Percentiles rank a stretch among this genome's conserved stretches.
Conservation (phyloP, 2,797 vertebrate genomes). For the Kryptopterus vitreolus region DNA sequence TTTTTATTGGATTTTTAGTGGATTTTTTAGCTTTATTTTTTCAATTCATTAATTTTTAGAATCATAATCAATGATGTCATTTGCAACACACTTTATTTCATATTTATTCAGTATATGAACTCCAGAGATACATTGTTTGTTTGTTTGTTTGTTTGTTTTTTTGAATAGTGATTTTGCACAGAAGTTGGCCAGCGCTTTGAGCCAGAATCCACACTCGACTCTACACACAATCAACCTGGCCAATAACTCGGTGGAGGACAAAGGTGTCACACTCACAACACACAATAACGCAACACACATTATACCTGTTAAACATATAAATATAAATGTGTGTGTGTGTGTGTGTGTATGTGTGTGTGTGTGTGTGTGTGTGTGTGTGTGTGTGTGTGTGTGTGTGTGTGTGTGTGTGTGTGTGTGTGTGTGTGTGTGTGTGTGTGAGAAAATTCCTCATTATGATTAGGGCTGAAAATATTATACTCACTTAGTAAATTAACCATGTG, state of each 20-base stretch:
- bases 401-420: too few relatives aligned
- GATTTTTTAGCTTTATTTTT: too few relatives aligned
- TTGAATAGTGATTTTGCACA: slow-evolving; percentile 69
- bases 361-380: too few relatives aligned
- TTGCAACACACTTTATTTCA: neutral
- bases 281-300: neutral
- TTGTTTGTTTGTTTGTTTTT: neutral
- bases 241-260: slow-evolving; percentile 92
- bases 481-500: neutral
- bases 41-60: too few relatives aligned
- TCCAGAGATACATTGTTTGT: neutral
- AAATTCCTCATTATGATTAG: neutral
- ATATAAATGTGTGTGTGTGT: too few relatives aligned
- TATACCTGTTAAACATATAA: neutral
- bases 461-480: neutral
- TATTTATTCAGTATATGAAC: neutral
- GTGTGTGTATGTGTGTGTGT: too few relatives aligned
- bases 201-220: slow-evolving; percentile 85
- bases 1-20: too few relatives aligned
- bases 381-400: too few relatives aligned
- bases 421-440: too few relatives aligned
- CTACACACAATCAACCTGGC: slow-evolving; percentile 90
- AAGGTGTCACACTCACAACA: slow-evolving; percentile 74
- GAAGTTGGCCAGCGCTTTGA: slow-evolving; percentile 84
- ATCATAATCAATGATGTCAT: neutral